These are phyloP conservation scores for Rhagophthalmus giganteus DNA, from an alignment of 2,888 invertebrate species.

Conservation along the genomic window DNA sequence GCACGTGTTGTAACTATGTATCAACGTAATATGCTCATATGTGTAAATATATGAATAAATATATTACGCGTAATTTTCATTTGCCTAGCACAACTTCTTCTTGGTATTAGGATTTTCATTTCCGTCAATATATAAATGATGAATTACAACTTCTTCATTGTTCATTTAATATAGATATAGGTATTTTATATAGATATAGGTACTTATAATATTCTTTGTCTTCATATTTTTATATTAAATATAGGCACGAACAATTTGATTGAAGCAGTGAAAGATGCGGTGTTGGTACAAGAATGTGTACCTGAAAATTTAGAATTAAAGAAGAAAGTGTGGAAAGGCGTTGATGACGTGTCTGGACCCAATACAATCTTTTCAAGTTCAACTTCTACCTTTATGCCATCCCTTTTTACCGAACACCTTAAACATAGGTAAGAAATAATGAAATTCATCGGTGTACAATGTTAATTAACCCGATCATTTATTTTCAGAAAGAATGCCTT, in stretches of 20 bases:
- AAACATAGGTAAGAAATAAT: conserved; percentile 64
- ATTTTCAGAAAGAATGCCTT: conserved; percentile 62
- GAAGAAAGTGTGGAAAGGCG: conserved; percentile 72
- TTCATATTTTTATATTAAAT: too few relatives aligned
- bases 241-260: conserved; percentile 68
- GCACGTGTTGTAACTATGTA: too few relatives aligned
- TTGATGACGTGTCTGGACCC: conserved; percentile 77
- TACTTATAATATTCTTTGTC: too few relatives aligned
- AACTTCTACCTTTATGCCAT: conserved; percentile 90
- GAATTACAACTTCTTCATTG: too few relatives aligned
- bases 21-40: too few relatives aligned
- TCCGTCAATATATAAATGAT: too few relatives aligned
- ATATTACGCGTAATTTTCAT: too few relatives aligned
- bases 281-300: conserved; percentile 90
- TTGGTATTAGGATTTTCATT: too few relatives aligned
- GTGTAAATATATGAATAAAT: too few relatives aligned
- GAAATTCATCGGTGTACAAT: conserved; percentile 1
- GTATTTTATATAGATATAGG: too few relatives aligned
- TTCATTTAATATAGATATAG: too few relatives aligned
- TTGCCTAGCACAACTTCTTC: too few relatives aligned
- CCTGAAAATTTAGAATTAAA: conserved; percentile 89
- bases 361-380: conserved; percentile 88
- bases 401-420: conserved; percentile 79
- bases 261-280: conserved; percentile 73
- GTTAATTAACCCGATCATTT: conserved; percentile 2